Evolutionary conservation across 1,140 invertebrate species (phyloP), one percentile per base, ranked within the genome.

Genomic region (Thrips palmi): DNA sequence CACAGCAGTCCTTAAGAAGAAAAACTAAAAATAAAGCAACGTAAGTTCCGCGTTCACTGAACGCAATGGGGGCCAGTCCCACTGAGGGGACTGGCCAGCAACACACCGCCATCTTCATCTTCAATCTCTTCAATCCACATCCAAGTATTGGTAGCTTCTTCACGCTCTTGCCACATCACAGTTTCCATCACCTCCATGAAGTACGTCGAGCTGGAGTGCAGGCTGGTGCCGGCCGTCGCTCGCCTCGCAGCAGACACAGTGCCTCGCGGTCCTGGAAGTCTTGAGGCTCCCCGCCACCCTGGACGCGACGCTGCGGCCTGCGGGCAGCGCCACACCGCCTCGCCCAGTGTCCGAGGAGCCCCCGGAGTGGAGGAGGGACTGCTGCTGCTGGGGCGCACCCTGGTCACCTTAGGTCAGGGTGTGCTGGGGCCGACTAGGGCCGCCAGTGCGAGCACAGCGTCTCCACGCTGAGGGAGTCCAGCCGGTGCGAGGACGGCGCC

Each of bases 321-420:
- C 31, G 30, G 18, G 40, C 19, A 33, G n/a, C n/a, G n/a, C n/a
- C n/a, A 39, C 35, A 28, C 35, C 23, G 38, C 37, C 24, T 44
- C 39, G 43, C 38, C 8, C 42, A 44, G 25, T 11, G 23, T 14
- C 34, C 14, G 25, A 39, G n/a, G 15, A 14, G 20, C 3, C 11
- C 22, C 20, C 39, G n/a, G n/a, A n/a, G n/a, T n/a, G n/a, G n/a
- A n/a, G n/a, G n/a, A n/a, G n/a, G n/a, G n/a, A n/a, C n/a, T n/a
- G n/a, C n/a, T n/a, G n/a, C n/a, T n/a, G n/a, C n/a, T n/a, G n/a
- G n/a, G n/a, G n/a, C n/a, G 37, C 41, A 42, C 37, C 30, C 37
- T 12, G 23, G 8, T 39, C 7, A 25, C 39, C 21, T 42, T 35
- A 37, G 30, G 28, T 5, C 31, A 42, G 24, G 23, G 40, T 11